phyloP scores from a whole-genome alignment of 2,113 vertebrate genomes.

The Rhizomys pruinosus region DNA sequence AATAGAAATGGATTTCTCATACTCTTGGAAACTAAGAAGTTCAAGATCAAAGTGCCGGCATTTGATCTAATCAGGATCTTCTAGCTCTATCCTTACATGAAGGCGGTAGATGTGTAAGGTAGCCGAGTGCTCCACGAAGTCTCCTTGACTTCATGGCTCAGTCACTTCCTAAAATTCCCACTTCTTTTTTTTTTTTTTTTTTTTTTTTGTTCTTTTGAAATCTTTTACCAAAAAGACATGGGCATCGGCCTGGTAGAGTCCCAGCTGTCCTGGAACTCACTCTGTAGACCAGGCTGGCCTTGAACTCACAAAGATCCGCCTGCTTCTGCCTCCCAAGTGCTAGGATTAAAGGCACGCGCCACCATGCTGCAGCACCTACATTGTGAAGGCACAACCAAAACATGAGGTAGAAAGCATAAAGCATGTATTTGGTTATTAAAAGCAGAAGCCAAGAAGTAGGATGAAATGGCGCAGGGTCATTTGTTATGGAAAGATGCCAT shows the following conservation, averaged over 20 bases:
- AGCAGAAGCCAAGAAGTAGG: neutral
- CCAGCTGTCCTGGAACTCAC: too few relatives aligned
- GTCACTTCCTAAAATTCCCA: neutral
- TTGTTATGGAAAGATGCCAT: neutral
- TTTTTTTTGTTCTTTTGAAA: too few relatives aligned
- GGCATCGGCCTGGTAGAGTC: too few relatives aligned
- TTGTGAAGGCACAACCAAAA: neutral
- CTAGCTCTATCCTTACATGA: too few relatives aligned
- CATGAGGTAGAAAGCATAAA: neutral
- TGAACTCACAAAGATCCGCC: too few relatives aligned
- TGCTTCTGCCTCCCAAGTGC: too few relatives aligned
- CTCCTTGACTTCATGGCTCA: neutral
- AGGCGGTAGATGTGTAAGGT: neutral
- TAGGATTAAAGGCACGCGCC: too few relatives aligned
- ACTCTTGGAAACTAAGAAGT: neutral
- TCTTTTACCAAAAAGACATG: too few relatives aligned
- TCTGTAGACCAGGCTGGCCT: too few relatives aligned
- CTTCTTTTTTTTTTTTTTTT: too few relatives aligned
- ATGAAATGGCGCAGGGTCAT: neutral
- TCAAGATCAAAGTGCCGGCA: neutral
- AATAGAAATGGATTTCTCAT: neutral
- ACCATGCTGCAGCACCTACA: too few relatives aligned
- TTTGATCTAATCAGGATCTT: neutral
- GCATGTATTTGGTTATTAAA: neutral
- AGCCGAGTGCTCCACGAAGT: neutral